A percentile compares a stretch with the other conserved stretches of the same genome.
Conservation (phyloP, 2,888 invertebrate genomes). For the Cosmia pyralina region DNA sequence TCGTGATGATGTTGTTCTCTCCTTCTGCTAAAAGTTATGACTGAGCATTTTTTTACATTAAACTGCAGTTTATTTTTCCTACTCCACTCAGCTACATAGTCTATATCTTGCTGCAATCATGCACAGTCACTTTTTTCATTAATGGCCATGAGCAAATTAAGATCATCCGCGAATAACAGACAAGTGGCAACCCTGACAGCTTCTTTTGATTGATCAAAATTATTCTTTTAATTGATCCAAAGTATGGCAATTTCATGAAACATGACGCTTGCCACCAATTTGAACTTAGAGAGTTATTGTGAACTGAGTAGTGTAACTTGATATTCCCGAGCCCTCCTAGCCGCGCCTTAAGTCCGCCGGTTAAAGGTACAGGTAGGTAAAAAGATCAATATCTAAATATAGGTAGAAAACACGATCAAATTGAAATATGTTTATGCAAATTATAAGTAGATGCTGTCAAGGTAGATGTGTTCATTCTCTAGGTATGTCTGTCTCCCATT, state of each 20-base stretch:
- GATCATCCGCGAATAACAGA: too few relatives aligned
- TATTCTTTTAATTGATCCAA: too few relatives aligned
- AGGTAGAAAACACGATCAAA: not conserved
- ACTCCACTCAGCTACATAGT: too few relatives aligned
- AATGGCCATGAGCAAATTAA: too few relatives aligned
- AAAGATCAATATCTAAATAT: constrained; percentile 12
- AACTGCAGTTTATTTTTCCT: too few relatives aligned
- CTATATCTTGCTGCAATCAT: too few relatives aligned
- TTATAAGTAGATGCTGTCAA: not conserved
- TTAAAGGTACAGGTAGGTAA: not conserved
- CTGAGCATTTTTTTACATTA: too few relatives aligned
- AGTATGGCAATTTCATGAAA: not conserved
- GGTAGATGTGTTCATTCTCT: not conserved
- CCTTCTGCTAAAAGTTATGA: too few relatives aligned
- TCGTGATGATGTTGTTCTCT: too few relatives aligned
- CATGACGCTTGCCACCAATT: not conserved
- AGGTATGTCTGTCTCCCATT: not conserved
- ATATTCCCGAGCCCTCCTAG: not conserved
- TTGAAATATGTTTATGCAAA: not conserved
- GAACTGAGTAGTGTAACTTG: not conserved
- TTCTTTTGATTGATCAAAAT: too few relatives aligned
- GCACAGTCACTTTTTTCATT: too few relatives aligned
- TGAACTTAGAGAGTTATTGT: not conserved
- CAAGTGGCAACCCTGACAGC: too few relatives aligned
- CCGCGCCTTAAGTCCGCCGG: not conserved